phyloP scores from a whole-genome alignment of 2,113 vertebrate genomes.

The Lepus timidus region DNA sequence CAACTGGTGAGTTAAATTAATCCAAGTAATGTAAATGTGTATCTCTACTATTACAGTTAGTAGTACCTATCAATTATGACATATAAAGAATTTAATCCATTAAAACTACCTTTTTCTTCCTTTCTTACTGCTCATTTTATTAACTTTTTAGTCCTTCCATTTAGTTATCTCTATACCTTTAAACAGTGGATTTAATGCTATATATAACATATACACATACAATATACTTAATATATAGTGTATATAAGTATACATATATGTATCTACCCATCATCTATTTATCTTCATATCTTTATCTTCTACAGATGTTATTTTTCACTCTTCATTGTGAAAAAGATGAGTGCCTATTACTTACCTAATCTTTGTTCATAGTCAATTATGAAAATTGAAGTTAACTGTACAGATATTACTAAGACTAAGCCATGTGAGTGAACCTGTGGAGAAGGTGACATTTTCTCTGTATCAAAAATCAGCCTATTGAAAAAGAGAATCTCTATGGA shows the following conservation, averaged over 20 bases:
- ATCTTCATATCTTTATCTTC: neutral
- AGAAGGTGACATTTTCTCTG: neutral
- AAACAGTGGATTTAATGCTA: neutral
- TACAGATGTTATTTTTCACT: neutral
- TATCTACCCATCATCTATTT: neutral
- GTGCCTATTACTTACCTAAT: neutral
- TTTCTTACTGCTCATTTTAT: neutral
- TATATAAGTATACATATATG: neutral
- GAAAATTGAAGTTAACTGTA: conserved; percentile 20
- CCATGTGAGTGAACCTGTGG: neutral
- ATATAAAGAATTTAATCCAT: neutral
- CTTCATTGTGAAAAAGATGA: neutral
- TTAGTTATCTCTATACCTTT: neutral
- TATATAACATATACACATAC: neutral
- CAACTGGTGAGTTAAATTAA: neutral
- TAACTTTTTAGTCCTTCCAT: neutral
- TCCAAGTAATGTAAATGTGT: neutral
- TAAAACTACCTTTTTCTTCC: neutral
- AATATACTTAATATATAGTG: neutral
- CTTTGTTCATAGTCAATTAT: neutral
- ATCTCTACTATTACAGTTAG: neutral
- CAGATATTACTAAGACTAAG: neutral
- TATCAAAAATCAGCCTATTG: neutral
- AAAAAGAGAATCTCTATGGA: neutral
- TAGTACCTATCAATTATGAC: neutral